Conservation (phyloP, 2,888 invertebrate species). For the Helobdella robusta region DNA sequence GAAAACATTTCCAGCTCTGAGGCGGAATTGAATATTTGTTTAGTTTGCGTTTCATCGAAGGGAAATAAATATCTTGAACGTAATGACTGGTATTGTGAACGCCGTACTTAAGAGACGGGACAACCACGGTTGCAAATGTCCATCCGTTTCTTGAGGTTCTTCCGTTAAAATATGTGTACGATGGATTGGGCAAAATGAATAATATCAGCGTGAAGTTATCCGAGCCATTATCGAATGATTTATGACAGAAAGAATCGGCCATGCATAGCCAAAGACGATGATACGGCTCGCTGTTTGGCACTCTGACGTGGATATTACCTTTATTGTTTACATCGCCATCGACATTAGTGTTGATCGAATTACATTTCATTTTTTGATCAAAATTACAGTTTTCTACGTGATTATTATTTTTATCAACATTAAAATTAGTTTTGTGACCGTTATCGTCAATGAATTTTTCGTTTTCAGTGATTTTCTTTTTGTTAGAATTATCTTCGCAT, state of each 20-base stretch:
- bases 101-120: constrained; percentile 2
- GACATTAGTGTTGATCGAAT: no score
- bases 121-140: not conserved
- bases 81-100: constrained; percentile 12
- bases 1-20: constrained; percentile 5
- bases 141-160: constrained; percentile 6
- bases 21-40: no score
- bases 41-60: not conserved
- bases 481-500: no score
- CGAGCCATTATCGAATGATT: no score
- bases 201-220: not conserved
- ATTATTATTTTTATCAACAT: not conserved
- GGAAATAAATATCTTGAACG: constrained; percentile 6
- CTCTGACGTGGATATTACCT: no score
- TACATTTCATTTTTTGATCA: no score
- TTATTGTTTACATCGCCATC: no score
- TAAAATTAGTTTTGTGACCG: constrained; percentile 1
- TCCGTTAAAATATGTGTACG: not conserved
- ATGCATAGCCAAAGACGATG: no score
- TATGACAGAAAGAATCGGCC: no score
- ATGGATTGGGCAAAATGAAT: constrained; percentile 1
- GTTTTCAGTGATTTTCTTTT: not conserved
- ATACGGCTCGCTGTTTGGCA: no score
- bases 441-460: not conserved
- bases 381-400: no score